Conservation (phyloP, 2,113 vertebrate species). For the Sapajus apella region DNA sequence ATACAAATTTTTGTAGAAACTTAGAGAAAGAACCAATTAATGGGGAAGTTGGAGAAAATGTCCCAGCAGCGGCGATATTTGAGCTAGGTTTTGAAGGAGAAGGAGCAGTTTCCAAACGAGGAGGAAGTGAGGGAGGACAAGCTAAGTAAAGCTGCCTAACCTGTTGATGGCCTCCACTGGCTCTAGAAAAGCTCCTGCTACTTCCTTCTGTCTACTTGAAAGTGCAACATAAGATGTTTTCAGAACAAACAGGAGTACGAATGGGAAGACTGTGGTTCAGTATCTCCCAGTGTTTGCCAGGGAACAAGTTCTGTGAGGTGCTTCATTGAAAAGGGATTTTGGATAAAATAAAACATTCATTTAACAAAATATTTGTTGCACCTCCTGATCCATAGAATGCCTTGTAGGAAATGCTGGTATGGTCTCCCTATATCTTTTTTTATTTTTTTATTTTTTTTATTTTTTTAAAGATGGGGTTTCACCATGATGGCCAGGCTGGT, state of each 20-base stretch:
- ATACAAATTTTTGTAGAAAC: background rate
- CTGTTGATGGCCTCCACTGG: rapidly evolving
- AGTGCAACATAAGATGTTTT: background rate
- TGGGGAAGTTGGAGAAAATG: background rate
- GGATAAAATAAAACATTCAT: background rate
- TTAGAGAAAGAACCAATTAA: background rate
- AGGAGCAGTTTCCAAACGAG: background rate
- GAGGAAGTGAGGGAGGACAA: background rate
- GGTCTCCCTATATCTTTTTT: background rate
- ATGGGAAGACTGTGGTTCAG: background rate
- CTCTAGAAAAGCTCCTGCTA: background rate
- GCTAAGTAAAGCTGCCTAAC: background rate
- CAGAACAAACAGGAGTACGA: background rate
- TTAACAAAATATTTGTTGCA: background rate
- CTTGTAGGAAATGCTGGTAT: background rate
- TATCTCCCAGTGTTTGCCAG: background rate
- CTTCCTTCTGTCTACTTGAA: background rate
- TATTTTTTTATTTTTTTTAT: too few relatives aligned
- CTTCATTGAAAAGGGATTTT: background rate
- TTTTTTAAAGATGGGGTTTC: too few relatives aligned
- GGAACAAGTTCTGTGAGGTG: background rate
- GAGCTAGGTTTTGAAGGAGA: background rate
- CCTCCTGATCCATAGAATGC: background rate
- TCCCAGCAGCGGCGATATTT: background rate
- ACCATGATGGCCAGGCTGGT: too few relatives aligned